Conservation (phyloP, 2,113 vertebrate genomes). For the Malurus elegans region DNA sequence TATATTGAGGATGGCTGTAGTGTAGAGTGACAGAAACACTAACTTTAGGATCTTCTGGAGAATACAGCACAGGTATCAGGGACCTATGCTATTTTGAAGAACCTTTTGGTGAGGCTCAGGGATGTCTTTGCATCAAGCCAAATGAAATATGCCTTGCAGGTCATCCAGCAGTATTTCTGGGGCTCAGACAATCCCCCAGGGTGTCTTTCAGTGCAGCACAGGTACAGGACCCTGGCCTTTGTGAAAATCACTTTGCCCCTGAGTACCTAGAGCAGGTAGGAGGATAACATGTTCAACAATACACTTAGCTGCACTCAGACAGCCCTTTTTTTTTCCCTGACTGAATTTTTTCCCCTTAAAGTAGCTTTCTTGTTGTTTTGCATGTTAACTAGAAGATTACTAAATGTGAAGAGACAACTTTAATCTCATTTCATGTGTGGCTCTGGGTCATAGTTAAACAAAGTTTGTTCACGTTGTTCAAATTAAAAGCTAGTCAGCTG, state of each 20-base stretch:
- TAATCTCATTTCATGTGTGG: not conserved
- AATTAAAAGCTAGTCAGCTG: constrained; percentile 19
- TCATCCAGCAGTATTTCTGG: not conserved
- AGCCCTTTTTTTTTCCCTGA: not conserved
- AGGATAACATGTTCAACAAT: not conserved
- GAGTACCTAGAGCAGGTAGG: not conserved
- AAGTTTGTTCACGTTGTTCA: constrained; percentile 1
- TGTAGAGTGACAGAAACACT: not conserved
- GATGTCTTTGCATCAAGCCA: not conserved
- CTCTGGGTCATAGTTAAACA: constrained; percentile 12
- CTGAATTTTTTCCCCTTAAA: not conserved
- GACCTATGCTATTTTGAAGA: not conserved
- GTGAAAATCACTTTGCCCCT: not conserved
- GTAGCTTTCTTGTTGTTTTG: not conserved
- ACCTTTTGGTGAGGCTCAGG: not conserved
- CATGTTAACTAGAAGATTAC: constrained; percentile 21
- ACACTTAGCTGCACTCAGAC: not conserved
- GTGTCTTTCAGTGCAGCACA: not conserved
- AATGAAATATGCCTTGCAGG: not conserved
- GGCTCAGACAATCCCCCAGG: not conserved
- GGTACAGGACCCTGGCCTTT: not conserved
- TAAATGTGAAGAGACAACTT: constrained; percentile 35
- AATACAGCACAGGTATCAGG: not conserved
- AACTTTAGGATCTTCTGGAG: not conserved
- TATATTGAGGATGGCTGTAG: not conserved